Conservation (phyloP, 2,888 invertebrate genomes). For the Ceraclea dissimilis region DNA sequence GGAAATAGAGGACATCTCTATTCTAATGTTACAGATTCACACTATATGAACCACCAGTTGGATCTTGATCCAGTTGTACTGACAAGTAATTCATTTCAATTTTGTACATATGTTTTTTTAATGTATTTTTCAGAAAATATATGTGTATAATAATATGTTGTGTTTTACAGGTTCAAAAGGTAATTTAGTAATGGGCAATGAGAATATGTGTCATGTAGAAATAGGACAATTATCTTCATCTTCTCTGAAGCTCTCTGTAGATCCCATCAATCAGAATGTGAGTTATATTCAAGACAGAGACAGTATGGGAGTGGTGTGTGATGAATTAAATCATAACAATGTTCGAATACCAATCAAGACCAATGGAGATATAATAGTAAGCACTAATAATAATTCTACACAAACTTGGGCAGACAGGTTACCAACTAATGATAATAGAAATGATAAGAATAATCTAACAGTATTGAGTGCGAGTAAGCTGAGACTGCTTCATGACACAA, state of each 20-base stretch:
- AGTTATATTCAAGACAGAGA: constrained; percentile 21
- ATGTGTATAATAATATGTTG: background rate
- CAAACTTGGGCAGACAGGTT: constrained; percentile 26
- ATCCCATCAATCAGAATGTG: constrained; percentile 19
- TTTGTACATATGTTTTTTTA: background rate
- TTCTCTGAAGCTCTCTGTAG: constrained; percentile 14
- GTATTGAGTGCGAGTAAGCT: constrained; percentile 65
- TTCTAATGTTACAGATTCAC: constrained; percentile 24
- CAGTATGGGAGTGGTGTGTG: constrained; percentile 1
- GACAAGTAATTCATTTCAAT: constrained; percentile 15
- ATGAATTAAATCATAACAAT: constrained; percentile 21
- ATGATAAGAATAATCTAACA: constrained; percentile 35
- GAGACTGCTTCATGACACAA: constrained; percentile 75
- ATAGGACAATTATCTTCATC: constrained; percentile 17
- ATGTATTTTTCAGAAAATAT: background rate
- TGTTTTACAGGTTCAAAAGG: constrained; percentile 23
- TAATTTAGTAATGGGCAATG: constrained; percentile 18
- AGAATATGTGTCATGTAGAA: constrained; percentile 14
- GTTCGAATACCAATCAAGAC: constrained; percentile 4
- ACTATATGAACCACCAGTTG: constrained; percentile 48
- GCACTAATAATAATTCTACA: constrained; percentile 25
- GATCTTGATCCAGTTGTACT: constrained; percentile 45
- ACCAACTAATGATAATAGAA: constrained; percentile 27
- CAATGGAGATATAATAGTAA: constrained; percentile 32
- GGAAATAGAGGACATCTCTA: constrained; percentile 23